A percentile compares a stretch with the other conserved stretches of the same genome.
Conservation (phyloP, 2,888 invertebrate genomes). For the Amorpha juglandis region DNA sequence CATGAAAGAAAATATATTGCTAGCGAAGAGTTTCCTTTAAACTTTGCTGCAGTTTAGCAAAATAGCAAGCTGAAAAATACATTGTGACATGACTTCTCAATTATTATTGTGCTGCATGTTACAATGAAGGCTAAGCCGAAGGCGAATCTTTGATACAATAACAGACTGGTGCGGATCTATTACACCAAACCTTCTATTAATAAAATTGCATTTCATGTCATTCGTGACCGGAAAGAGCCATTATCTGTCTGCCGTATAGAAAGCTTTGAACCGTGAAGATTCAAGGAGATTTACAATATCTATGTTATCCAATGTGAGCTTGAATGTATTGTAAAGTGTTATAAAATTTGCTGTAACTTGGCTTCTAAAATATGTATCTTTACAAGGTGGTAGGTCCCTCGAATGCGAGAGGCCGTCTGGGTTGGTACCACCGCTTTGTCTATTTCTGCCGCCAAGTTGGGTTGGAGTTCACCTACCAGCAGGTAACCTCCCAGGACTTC, state of each 20-base stretch:
- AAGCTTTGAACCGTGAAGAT: constrained; percentile 51
- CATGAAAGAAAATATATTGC: no score
- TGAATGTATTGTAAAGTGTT: background rate
- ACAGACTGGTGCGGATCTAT: constrained; percentile 5
- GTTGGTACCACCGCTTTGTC: no score
- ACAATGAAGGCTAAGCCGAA: constrained; percentile 19
- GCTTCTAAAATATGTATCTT: background rate
- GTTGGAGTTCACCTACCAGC: no score
- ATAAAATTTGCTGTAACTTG: background rate
- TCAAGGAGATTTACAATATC: constrained; percentile 40
- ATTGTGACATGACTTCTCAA: background rate
- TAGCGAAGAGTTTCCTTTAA: no score
- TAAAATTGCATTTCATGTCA: constrained; percentile 32
- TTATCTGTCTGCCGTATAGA: constrained; percentile 32
- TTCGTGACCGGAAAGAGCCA: constrained; percentile 66
- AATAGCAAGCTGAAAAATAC: background rate
- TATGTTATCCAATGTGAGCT: background rate
- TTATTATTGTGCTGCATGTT: background rate
- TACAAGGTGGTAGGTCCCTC: no score
- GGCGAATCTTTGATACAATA: constrained; percentile 24
- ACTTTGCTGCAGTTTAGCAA: background rate
- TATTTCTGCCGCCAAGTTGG: no score
- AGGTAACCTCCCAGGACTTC: no score
- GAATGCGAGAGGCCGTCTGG: no score
- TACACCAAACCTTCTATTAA: constrained; percentile 29